Evolutionary conservation across 2,797 vertebrate genomes (phyloP).

Genomic region (Sitta carolinensis): DNA sequence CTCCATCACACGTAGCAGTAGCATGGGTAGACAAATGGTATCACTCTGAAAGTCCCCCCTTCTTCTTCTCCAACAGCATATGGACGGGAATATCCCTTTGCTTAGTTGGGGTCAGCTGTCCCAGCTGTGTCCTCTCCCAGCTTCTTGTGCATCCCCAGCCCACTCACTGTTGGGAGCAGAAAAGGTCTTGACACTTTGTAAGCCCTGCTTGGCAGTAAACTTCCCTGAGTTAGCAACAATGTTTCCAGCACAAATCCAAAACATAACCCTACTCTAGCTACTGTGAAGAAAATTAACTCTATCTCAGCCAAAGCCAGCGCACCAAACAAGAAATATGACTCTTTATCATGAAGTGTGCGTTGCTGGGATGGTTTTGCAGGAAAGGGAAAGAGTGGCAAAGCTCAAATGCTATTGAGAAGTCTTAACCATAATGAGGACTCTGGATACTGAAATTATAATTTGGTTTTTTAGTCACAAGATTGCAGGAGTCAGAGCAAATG

Average conservation of each 20-base stretch:
- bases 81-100: neutral
- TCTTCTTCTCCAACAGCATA: neutral
- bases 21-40: neutral
- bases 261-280: no score
- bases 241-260: neutral
- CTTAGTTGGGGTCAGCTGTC: neutral
- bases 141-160: neutral
- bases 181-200: neutral
- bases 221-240: neutral
- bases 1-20: accelerated
- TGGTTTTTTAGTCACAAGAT: neutral
- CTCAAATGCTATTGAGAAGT: neutral
- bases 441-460: neutral
- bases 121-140: neutral
- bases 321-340: neutral
- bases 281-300: neutral
- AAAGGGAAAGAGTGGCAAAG: neutral
- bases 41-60: neutral
- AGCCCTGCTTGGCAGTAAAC: neutral
- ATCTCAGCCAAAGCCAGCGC: neutral
- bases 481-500: neutral
- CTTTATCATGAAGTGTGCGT: neutral
- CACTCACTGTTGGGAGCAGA: neutral
- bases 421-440: neutral
- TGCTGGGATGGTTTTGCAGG: neutral